Conservation (phyloP, 2,113 vertebrate species). For the Psittacara wagleri region DNA sequence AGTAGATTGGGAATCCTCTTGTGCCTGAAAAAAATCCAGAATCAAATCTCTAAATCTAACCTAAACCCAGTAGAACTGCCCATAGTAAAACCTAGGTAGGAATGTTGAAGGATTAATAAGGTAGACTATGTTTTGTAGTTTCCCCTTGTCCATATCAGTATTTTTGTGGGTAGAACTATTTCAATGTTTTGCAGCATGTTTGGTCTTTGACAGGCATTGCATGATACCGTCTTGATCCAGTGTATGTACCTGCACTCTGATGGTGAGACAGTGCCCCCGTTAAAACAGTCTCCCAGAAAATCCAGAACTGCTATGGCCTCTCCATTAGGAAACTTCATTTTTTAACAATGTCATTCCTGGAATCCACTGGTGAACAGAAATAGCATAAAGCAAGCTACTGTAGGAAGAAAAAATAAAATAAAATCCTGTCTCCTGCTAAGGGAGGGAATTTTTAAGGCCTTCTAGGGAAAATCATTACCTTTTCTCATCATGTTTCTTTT, state of each 20-base stretch:
- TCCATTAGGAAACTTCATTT: neutral
- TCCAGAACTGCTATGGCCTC: neutral
- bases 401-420: neutral
- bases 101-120: neutral
- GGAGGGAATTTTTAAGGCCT: neutral
- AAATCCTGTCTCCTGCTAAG: neutral
- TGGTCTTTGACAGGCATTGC: neutral
- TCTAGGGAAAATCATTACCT: neutral
- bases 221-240: neutral
- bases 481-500: neutral
- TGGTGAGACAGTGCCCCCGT: neutral
- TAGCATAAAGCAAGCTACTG: neutral
- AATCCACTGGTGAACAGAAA: neutral
- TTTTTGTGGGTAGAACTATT: neutral
- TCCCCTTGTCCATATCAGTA: neutral
- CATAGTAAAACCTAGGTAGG: neutral
- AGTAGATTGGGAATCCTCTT: neutral
- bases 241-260: neutral
- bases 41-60: neutral
- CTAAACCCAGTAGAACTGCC: neutral
- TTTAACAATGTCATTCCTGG: neutral
- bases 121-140: neutral
- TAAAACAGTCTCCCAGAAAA: neutral
- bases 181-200: neutral
- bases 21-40: neutral